Conservation (phyloP, 1,140 invertebrate genomes). For the Cotesia vestalis region DNA sequence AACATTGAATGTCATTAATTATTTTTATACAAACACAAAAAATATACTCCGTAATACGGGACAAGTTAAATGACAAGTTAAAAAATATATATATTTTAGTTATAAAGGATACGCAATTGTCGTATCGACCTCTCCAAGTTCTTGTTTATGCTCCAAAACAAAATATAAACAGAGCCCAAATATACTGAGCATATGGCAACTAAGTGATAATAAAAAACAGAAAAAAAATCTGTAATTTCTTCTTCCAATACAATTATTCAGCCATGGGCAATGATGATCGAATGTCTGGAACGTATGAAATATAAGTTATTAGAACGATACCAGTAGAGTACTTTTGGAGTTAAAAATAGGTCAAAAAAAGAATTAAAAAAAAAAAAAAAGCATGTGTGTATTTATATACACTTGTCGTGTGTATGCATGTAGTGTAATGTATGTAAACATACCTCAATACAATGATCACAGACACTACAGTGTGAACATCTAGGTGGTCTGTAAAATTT, state of each 20-base stretch:
- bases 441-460: constrained; percentile 98
- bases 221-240: constrained; percentile 99
- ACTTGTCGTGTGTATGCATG: background rate
- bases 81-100: constrained; percentile 25
- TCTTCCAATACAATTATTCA: constrained; percentile 99
- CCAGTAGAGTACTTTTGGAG: too few species aligned
- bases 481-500: constrained; percentile 98
- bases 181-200: constrained; percentile 96
- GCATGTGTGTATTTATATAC: too few species aligned
- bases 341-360: constrained; percentile 28
- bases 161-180: constrained; percentile 93
- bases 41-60: background rate
- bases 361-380: constrained; percentile 19
- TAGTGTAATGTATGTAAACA: background rate
- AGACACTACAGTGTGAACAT: constrained; percentile 99
- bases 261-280: constrained; percentile 99
- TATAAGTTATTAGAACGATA: constrained; percentile 30
- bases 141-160: constrained; percentile 85
- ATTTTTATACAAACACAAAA: constrained; percentile 13
- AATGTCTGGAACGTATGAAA: constrained; percentile 85
- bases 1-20: constrained; percentile 1
- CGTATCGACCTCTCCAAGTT: constrained; percentile 80
- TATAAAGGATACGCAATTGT: constrained; percentile 91
- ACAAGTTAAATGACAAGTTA: background rate
- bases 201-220: constrained; percentile 95